phyloP scores from a whole-genome alignment of 2,113 vertebrate genomes.

The Charadrius vociferus region DNA sequence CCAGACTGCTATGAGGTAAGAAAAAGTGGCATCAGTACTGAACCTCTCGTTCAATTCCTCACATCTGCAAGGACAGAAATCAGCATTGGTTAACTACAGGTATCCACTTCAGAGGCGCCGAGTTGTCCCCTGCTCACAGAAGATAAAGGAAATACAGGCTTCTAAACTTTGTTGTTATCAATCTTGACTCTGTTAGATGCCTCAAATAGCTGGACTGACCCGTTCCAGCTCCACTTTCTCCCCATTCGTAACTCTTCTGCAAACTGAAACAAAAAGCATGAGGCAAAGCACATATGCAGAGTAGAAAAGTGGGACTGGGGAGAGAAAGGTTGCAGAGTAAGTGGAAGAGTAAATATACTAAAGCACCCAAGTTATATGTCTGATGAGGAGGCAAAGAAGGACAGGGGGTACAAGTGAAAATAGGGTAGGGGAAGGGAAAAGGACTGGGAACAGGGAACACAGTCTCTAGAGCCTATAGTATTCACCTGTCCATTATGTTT shows the following conservation, averaged over 20 bases:
- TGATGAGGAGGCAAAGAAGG: not conserved
- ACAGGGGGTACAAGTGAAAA: not conserved
- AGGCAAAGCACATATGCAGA: not conserved
- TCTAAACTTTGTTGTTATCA: not conserved
- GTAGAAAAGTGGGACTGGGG: not conserved
- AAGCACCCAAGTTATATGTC: not conserved
- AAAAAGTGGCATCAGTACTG: accelerated
- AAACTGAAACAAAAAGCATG: not conserved
- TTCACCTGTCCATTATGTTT: not conserved
- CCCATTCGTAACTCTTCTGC: not conserved
- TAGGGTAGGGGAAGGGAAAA: not conserved
- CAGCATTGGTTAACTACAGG: not conserved
- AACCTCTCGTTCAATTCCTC: not conserved
- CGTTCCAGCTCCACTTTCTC: not conserved
- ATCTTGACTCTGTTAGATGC: not conserved
- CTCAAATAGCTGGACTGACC: not conserved
- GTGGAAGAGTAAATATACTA: not conserved
- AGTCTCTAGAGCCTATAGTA: not conserved
- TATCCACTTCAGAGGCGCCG: not conserved
- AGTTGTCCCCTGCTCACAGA: not conserved
- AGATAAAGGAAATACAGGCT: not conserved
- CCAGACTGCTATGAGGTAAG: not conserved
- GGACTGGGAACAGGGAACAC: not conserved
- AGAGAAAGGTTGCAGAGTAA: not conserved
- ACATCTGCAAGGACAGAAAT: not conserved